Evolutionary conservation across 2,113 vertebrate genomes (phyloP).

Genomic region (Manacus vitellinus): DNA sequence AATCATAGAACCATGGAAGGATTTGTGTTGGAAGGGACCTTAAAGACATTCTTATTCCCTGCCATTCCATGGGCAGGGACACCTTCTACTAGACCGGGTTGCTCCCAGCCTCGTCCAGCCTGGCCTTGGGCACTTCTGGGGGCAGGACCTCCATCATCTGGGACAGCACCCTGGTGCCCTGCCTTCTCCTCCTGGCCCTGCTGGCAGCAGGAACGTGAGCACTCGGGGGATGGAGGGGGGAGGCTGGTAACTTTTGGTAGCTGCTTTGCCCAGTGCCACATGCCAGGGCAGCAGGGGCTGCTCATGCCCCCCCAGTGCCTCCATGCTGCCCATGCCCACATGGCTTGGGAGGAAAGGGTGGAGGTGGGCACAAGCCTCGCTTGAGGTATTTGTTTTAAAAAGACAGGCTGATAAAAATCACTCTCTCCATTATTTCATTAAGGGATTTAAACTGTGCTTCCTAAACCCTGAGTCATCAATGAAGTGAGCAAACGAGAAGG

Average conservation of each 20-base stretch:
- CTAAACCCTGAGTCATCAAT: constrained; percentile 60
- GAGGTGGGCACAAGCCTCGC: not conserved
- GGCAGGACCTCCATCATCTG: not conserved
- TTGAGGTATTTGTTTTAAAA: constrained; percentile 20
- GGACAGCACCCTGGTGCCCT: not conserved
- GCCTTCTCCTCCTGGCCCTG: not conserved
- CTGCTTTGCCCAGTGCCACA: accelerated
- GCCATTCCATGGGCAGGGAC: not conserved
- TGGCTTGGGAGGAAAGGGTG: not conserved
- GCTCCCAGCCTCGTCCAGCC: not conserved
- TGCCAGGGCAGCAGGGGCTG: not conserved
- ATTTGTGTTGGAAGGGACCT: not conserved
- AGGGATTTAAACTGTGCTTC: constrained; percentile 34
- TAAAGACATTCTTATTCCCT: not conserved
- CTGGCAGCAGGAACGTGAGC: accelerated
- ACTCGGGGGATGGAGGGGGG: not conserved
- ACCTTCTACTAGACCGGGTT: not conserved
- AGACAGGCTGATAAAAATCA: not conserved
- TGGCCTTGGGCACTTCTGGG: not conserved
- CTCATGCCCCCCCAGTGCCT: not conserved
- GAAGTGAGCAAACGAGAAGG: constrained; percentile 34
- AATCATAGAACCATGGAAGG: not conserved
- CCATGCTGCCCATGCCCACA: accelerated
- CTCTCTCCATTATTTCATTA: constrained; percentile 59
- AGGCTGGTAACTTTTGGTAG: not conserved